Conservation (phyloP, 2,113 vertebrate species). For the Dipodomys ordii region DNA sequence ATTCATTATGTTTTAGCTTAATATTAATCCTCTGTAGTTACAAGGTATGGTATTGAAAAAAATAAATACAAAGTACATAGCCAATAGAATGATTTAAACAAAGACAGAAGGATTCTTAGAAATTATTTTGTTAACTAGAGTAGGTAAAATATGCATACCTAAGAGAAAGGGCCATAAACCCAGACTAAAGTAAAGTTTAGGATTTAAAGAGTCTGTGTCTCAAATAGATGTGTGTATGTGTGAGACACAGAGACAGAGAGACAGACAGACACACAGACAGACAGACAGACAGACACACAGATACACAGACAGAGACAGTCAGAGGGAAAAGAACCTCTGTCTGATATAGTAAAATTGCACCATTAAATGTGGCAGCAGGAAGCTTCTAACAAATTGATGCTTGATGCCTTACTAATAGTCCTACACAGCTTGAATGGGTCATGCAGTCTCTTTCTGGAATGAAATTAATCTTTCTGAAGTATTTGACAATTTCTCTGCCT, state of each 20-base stretch:
- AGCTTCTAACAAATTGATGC: slow-evolving; percentile 42
- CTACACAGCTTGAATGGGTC: background rate
- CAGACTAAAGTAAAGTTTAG: background rate
- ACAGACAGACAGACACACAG: background rate
- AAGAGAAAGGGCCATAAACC: background rate
- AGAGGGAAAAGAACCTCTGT: slow-evolving; percentile 32
- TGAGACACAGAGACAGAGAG: no score
- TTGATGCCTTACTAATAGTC: background rate
- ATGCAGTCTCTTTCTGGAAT: background rate
- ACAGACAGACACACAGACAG: no score
- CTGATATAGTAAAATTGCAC: slow-evolving; percentile 17
- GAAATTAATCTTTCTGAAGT: slow-evolving; percentile 20
- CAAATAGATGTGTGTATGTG: no score
- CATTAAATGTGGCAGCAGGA: slow-evolving; percentile 44
- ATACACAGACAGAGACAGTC: background rate
- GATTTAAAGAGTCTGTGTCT: no score
- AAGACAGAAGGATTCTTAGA: background rate
- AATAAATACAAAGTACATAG: background rate
- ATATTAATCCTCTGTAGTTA: background rate
- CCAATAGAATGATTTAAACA: background rate
- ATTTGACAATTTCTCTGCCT: background rate
- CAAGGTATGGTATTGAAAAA: background rate
- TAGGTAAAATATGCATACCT: background rate
- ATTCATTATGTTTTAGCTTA: slow-evolving; percentile 26
- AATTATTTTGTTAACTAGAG: background rate